These are phyloP conservation scores for Amphipoea oculea DNA, from an alignment of 2,888 invertebrate genomes.

Conservation along the genomic window DNA sequence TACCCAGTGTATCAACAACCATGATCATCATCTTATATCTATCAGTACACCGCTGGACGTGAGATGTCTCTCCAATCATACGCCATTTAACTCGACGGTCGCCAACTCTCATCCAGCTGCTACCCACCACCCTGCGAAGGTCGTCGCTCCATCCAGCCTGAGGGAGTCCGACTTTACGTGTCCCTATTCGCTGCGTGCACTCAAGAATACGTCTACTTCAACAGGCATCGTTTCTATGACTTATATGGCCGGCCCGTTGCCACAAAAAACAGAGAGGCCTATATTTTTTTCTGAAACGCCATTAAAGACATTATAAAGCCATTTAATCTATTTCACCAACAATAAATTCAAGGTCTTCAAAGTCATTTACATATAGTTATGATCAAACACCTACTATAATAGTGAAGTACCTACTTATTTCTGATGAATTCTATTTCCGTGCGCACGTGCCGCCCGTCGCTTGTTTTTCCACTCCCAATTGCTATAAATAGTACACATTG, in stretches of 20 bases:
- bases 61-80: background rate
- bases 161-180: background rate
- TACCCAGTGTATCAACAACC: no score
- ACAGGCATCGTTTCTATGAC: background rate
- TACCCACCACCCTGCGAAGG: background rate
- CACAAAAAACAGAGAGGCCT: background rate
- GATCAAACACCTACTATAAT: slow-evolving; percentile 13
- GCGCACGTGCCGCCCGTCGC: slow-evolving; percentile 35
- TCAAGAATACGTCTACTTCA: background rate
- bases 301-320: background rate
- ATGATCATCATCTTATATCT: background rate
- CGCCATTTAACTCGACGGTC: background rate
- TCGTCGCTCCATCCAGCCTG: background rate
- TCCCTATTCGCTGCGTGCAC: background rate
- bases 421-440: slow-evolving; percentile 38
- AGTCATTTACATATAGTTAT: slow-evolving; percentile 19
- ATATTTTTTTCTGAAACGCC: background rate
- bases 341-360: slow-evolving; percentile 25
- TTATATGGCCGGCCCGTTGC: background rate
- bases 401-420: slow-evolving; percentile 19
- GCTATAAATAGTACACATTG: slow-evolving; percentile 45
- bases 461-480: slow-evolving; percentile 43
- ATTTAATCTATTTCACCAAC: slow-evolving; percentile 12
- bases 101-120: background rate
- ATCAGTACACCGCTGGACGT: background rate